Evolutionary conservation across 2,888 invertebrate species (phyloP).

Genomic region (Dioctria rufipes): DNA sequence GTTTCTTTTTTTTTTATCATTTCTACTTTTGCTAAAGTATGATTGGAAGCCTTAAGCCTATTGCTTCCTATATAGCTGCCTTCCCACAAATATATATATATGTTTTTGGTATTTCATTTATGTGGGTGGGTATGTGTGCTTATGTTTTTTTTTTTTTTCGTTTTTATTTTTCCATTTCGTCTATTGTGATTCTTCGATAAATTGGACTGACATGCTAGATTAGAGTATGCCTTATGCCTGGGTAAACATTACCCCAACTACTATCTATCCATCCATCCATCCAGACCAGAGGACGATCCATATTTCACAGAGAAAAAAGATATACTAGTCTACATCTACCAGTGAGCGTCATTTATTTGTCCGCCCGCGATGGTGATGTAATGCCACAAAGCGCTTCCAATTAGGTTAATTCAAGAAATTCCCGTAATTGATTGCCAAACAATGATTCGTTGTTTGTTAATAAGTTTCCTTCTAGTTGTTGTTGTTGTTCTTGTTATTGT

Average conservation of each 20-base stretch:
- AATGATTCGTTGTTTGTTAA: slow-evolving; percentile 24
- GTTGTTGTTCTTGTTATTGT: neutral
- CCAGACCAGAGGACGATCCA: neutral
- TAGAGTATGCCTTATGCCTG: neutral
- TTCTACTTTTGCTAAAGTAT: neutral
- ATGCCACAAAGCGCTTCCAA: slow-evolving; percentile 27
- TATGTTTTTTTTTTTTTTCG: slow-evolving; percentile 2
- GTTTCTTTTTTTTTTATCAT: neutral
- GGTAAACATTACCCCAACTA: neutral
- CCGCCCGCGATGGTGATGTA: slow-evolving; percentile 14
- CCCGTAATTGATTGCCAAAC: slow-evolving; percentile 27
- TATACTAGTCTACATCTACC: neutral
- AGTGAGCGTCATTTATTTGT: slow-evolving; percentile 10
- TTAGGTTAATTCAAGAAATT: slow-evolving; percentile 27
- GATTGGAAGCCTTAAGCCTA: slow-evolving; percentile 10
- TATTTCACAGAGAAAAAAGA: slow-evolving; percentile 1
- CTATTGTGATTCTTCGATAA: slow-evolving; percentile 9
- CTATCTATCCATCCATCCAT: no score
- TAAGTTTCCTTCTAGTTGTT: slow-evolving; percentile 12
- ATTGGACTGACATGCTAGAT: slow-evolving; percentile 16
- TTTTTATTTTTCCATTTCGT: slow-evolving; percentile 1
- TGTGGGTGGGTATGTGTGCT: neutral
- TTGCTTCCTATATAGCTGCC: no score
- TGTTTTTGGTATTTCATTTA: no score
- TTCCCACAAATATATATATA: no score